Percentiles rank a stretch among this genome's conserved stretches.
phyloP scores from a whole-genome alignment of 2,797 vertebrate species.

The Pangasius larnaudii region DNA sequence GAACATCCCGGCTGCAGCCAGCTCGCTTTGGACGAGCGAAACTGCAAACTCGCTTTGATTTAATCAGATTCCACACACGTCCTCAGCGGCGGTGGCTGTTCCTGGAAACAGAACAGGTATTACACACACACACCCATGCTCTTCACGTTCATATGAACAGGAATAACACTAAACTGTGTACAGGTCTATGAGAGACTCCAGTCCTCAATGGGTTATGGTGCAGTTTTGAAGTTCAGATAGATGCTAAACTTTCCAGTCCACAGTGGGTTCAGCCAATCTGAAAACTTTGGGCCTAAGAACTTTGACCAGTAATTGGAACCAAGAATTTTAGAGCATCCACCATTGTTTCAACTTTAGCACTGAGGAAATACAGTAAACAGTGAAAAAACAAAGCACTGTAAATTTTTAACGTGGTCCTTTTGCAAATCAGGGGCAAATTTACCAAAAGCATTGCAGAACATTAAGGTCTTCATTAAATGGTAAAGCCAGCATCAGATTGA shows the following conservation, averaged over 20 bases:
- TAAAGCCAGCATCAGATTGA: background rate
- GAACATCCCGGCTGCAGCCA: constrained; percentile 71
- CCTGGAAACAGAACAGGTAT: constrained; percentile 39
- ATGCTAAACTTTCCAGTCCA: background rate
- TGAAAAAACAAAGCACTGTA: background rate
- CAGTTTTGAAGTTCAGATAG: background rate
- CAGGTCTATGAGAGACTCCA: background rate
- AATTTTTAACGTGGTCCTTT: background rate
- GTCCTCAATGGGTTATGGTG: background rate
- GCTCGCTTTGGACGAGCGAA: constrained; percentile 61
- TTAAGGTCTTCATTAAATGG: background rate
- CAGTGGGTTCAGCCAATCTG: background rate
- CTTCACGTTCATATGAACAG: background rate
- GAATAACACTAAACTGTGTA: too few relatives aligned
- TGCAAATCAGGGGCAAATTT: background rate
- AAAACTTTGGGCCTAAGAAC: background rate
- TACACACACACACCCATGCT: background rate
- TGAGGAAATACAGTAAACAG: background rate
- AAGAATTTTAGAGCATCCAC: background rate
- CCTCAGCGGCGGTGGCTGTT: constrained; percentile 25
- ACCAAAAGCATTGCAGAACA: background rate
- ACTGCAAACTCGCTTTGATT: constrained; percentile 24
- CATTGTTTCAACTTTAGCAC: background rate
- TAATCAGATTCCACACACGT: constrained; percentile 30
- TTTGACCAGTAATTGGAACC: background rate